Conservation (phyloP, 1,140 invertebrate genomes). For the Metaphire vulgaris region DNA sequence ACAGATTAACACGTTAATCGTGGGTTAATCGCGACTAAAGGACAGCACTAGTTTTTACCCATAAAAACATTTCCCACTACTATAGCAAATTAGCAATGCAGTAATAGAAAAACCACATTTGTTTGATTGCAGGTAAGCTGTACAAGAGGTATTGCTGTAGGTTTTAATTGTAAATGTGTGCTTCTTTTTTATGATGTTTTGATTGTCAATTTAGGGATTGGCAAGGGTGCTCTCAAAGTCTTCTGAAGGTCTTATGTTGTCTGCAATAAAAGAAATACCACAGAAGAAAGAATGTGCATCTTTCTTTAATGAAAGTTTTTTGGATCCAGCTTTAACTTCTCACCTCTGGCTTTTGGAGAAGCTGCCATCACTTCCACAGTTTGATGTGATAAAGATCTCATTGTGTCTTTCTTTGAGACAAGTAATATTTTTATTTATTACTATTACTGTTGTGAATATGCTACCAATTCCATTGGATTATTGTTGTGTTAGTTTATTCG, state of each 20-base stretch:
- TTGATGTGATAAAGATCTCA: slow-evolving; percentile 46
- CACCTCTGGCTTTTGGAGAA: slow-evolving; percentile 70
- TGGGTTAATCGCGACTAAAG: no score
- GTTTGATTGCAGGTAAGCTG: no score
- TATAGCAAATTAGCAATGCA: no score
- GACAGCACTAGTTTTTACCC: no score
- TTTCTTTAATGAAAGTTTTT: slow-evolving; percentile 16
- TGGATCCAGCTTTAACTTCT: slow-evolving; percentile 26
- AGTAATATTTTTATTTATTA: slow-evolving; percentile 35
- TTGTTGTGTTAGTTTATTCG: not conserved
- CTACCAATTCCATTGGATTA: not conserved
- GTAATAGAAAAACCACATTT: no score
- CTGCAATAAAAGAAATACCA: slow-evolving; percentile 40
- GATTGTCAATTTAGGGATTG: slow-evolving; percentile 60
- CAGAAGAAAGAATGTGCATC: no score
- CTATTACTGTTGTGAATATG: not conserved
- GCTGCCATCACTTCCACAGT: slow-evolving; percentile 57
- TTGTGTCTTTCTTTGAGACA: slow-evolving; percentile 47
- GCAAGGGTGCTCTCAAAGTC: slow-evolving; percentile 58
- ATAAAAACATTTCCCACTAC: no score
- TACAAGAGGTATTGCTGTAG: no score
- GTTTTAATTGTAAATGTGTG: no score
- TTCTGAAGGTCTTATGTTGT: slow-evolving; percentile 41
- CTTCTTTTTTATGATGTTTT: no score
- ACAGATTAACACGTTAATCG: no score